Conservation (phyloP, 2,113 vertebrate species). For the Galeopterus variegatus region DNA sequence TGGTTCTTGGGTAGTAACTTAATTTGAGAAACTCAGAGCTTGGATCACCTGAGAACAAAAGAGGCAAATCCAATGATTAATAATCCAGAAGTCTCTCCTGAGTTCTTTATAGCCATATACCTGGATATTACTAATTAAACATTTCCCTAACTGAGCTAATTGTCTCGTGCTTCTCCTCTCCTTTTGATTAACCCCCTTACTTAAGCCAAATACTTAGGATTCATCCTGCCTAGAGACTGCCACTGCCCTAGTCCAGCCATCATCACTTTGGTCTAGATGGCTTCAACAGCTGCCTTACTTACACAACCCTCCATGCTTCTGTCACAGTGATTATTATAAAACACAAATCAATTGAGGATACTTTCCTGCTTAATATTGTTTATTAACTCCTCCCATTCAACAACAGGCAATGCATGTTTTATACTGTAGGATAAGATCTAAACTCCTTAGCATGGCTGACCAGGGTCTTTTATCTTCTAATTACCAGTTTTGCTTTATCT, state of each 20-base stretch:
- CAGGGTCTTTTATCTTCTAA: neutral
- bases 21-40: neutral
- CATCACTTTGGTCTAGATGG: neutral
- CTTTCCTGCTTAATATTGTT: neutral
- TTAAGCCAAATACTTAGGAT: neutral
- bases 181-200: neutral
- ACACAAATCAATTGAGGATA: neutral
- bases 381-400: neutral
- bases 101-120: neutral
- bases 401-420: neutral
- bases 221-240: neutral
- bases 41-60: neutral
- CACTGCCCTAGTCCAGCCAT: neutral
- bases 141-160: neutral
- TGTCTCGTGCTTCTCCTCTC: neutral
- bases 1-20: neutral
- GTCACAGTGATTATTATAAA: neutral
- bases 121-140: neutral
- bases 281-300: neutral
- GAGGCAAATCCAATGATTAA: neutral
- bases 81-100: neutral
- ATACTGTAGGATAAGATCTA: neutral
- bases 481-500: neutral
- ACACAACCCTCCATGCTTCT: neutral
- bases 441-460: neutral